Evolutionary conservation across 1,140 invertebrate species (phyloP).

Genomic region (Dryas iulia): DNA sequence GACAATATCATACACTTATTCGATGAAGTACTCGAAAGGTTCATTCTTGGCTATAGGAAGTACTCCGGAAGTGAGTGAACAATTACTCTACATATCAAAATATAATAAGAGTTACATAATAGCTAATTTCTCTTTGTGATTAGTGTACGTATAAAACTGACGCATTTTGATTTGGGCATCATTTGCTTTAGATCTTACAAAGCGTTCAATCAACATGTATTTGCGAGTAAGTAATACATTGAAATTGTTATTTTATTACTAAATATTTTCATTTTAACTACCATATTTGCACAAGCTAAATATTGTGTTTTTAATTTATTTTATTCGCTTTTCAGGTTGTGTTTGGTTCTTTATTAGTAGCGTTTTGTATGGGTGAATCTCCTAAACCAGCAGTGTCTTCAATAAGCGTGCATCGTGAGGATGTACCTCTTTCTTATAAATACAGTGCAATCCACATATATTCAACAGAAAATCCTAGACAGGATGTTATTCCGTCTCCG

Average conservation of each 20-base stretch:
- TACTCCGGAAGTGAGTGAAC: constrained; percentile 9
- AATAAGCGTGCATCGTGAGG: constrained; percentile 10
- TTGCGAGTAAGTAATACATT: constrained; percentile 15
- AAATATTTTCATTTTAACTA: not conserved
- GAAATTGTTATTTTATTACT: not conserved
- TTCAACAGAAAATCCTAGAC: not conserved
- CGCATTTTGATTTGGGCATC: constrained; percentile 12
- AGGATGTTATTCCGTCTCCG: not conserved
- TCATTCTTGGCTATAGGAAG: not conserved
- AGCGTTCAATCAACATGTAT: constrained; percentile 20
- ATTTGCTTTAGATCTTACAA: constrained; percentile 12
- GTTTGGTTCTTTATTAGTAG: not conserved
- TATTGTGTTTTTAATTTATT: not conserved
- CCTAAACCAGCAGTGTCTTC: constrained; percentile 15
- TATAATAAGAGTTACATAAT: constrained; percentile 28
- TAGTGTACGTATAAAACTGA: constrained; percentile 29
- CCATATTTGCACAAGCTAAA: not conserved
- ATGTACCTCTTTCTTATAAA: constrained; percentile 21
- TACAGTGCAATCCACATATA: constrained; percentile 6
- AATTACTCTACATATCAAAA: constrained; percentile 17
- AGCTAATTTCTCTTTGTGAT: constrained; percentile 27
- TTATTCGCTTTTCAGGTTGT: constrained; percentile 14
- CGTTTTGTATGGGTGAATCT: constrained; percentile 2
- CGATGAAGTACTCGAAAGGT: constrained; percentile 3
- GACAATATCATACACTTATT: not conserved